These are phyloP conservation scores for Cantharis lateralis DNA, from an alignment of 2,888 invertebrate genomes.

Conservation along the genomic window DNA sequence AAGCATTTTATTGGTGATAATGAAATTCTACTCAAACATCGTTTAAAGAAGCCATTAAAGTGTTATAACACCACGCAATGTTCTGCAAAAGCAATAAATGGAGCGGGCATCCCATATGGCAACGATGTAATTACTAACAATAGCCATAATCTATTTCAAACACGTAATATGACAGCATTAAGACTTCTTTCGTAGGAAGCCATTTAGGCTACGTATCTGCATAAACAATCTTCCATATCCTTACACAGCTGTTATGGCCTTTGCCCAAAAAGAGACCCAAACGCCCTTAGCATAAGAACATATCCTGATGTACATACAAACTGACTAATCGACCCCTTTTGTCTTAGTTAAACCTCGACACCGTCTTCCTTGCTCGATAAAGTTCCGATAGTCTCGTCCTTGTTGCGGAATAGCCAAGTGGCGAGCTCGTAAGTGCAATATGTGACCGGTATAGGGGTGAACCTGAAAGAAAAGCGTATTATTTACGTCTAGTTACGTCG, in stretches of 20 bases:
- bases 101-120: conserved; percentile 50
- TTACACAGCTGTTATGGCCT: conserved; percentile 50
- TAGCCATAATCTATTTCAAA: conserved; percentile 57
- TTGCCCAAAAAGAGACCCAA: conserved; percentile 45
- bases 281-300: conserved; percentile 38
- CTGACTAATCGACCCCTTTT: conserved; percentile 54
- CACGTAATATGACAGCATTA: conserved; percentile 57
- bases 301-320: conserved; percentile 51
- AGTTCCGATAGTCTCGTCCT: conserved; percentile 34
- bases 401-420: conserved; percentile 39
- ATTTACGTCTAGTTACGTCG: neutral
- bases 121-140: conserved; percentile 54
- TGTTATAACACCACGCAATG: conserved; percentile 49
- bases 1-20: conserved; percentile 23
- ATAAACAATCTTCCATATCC: conserved; percentile 54
- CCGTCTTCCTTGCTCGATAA: conserved; percentile 31
- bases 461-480: conserved; percentile 1
- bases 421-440: conserved; percentile 42
- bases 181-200: conserved; percentile 55
- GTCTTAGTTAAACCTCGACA: conserved; percentile 42
- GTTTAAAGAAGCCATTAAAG: conserved; percentile 45
- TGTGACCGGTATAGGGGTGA: conserved; percentile 27
- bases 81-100: conserved; percentile 43
- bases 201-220: conserved; percentile 53
- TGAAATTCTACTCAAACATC: conserved; percentile 28